A percentile compares a stretch with the other conserved stretches of the same genome.
These are phyloP conservation scores for Pachyrhynchus sulphureomaculatus DNA, from an alignment of 1,140 invertebrate genomes.

Conservation along the genomic window DNA sequence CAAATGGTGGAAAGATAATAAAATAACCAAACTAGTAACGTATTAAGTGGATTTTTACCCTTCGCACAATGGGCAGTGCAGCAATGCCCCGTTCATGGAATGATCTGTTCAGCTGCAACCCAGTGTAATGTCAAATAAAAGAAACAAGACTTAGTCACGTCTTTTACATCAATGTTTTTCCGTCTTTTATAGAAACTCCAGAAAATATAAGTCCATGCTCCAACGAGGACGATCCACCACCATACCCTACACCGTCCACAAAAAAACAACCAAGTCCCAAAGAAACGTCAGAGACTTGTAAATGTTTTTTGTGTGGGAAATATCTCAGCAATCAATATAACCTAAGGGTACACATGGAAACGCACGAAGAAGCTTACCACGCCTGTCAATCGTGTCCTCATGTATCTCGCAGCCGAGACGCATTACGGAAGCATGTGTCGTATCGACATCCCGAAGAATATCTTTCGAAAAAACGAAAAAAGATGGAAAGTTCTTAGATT, in stretches of 20 bases:
- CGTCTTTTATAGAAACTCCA: slow-evolving; percentile 6
- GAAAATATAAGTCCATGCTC: slow-evolving; percentile 30
- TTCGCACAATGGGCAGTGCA: no score
- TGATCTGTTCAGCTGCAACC: no score
- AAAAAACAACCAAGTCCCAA: slow-evolving; percentile 28
- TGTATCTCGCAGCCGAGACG: slow-evolving; percentile 81
- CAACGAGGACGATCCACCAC: slow-evolving; percentile 10
- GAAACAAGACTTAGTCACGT: no score
- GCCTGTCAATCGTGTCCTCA: slow-evolving; percentile 82
- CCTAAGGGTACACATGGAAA: slow-evolving; percentile 84
- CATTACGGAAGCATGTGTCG: slow-evolving; percentile 83
- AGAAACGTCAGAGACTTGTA: slow-evolving; percentile 50
- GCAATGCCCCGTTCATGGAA: no score
- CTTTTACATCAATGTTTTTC: background rate
- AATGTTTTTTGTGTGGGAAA: slow-evolving; percentile 80
- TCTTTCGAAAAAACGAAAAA: slow-evolving; percentile 47
- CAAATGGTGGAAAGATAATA: no score
- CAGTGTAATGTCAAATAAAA: no score
- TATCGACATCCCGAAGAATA: slow-evolving; percentile 72
- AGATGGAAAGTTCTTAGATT: slow-evolving; percentile 33
- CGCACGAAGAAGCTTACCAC: slow-evolving; percentile 78
- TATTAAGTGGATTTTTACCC: no score
- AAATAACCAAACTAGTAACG: no score
- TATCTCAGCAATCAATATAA: slow-evolving; percentile 89
- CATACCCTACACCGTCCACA: slow-evolving; percentile 2